phyloP scores from a whole-genome alignment of 2,113 vertebrate genomes.

The Limnothrissa miodon region DNA sequence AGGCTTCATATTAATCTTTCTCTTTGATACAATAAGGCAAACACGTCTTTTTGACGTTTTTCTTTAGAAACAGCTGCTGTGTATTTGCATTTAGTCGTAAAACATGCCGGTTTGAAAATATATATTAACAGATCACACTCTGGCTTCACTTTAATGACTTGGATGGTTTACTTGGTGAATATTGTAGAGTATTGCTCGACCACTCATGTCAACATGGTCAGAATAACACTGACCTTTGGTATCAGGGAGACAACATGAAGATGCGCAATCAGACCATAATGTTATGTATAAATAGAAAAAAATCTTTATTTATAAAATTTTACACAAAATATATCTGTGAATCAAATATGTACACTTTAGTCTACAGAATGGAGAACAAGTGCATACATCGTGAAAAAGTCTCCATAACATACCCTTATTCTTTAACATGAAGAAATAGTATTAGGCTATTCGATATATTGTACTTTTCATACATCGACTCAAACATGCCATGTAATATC shows the following conservation, averaged over 20 bases:
- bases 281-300: slow-evolving; percentile 86
- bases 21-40: slow-evolving; percentile 43
- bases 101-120: background rate
- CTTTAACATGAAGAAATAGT: slow-evolving; percentile 66
- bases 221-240: background rate
- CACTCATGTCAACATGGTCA: background rate
- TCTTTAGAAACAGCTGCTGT: background rate
- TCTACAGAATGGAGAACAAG: slow-evolving; percentile 75
- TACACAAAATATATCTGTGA: slow-evolving; percentile 93
- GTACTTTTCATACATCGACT: slow-evolving; percentile 53
- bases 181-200: background rate
- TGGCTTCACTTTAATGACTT: background rate
- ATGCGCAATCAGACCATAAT: slow-evolving; percentile 46
- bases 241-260: background rate
- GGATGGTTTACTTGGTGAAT: background rate
- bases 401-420: slow-evolving; percentile 65
- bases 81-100: background rate
- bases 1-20: slow-evolving; percentile 75
- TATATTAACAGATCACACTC: background rate
- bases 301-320: slow-evolving; percentile 90
- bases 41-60: slow-evolving; percentile 49
- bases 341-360: slow-evolving; percentile 80
- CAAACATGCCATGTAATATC: slow-evolving; percentile 48
- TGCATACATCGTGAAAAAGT: slow-evolving; percentile 79
- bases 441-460: slow-evolving; percentile 56